Percentiles rank a stretch among this genome's conserved stretches.
phyloP scores from a whole-genome alignment of 2,797 vertebrate genomes.

The Rhadinocentrus ornatus region DNA sequence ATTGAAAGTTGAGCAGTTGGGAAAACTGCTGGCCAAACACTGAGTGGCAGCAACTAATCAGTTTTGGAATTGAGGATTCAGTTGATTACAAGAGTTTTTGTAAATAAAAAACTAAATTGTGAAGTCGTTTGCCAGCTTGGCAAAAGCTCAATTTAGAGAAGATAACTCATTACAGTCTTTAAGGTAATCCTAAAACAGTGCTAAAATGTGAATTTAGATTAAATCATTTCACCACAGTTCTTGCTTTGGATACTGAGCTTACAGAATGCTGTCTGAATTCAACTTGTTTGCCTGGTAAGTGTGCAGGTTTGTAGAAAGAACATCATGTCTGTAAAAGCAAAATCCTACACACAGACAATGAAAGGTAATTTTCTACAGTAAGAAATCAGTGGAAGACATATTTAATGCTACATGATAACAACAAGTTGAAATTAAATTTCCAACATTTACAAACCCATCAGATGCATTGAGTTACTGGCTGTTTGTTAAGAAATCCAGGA shows the following conservation, averaged over 20 bases:
- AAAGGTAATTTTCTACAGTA: background rate
- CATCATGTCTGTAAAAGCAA: constrained; percentile 53
- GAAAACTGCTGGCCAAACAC: constrained; percentile 57
- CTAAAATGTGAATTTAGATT: constrained; percentile 43
- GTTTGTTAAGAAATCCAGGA: background rate
- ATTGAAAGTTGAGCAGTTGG: constrained; percentile 67
- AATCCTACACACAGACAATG: constrained; percentile 24
- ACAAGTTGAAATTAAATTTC: background rate
- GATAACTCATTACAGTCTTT: constrained; percentile 54
- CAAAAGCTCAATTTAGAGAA: constrained; percentile 24
- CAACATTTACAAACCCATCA: background rate
- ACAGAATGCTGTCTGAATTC: constrained; percentile 42
- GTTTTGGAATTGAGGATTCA: constrained; percentile 55
- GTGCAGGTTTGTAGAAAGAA: constrained; percentile 42
- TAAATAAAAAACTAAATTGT: constrained; percentile 45
- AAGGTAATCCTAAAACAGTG: constrained; percentile 45
- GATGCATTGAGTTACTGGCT: background rate
- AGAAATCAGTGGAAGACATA: background rate
- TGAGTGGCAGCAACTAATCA: constrained; percentile 59
- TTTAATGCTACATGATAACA: background rate
- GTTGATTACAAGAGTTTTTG: constrained; percentile 62
- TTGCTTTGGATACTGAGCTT: constrained; percentile 57
- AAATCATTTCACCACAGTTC: constrained; percentile 51
- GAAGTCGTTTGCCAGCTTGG: constrained; percentile 49
- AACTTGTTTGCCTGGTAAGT: constrained; percentile 38